These are phyloP conservation scores for Pseudoips prasinana DNA, from an alignment of 2,888 invertebrate genomes.

Conservation along the genomic window DNA sequence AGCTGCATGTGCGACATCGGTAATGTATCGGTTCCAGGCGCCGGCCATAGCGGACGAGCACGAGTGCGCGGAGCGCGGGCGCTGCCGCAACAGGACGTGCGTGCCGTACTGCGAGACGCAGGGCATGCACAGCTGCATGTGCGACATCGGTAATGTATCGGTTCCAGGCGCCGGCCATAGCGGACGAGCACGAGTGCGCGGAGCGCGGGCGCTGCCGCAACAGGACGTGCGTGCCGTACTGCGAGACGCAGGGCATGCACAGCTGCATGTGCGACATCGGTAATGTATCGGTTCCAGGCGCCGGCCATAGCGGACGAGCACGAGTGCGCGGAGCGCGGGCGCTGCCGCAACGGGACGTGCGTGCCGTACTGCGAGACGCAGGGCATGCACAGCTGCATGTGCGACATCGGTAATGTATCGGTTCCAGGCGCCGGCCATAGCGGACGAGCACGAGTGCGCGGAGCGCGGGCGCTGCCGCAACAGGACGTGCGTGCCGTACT, in stretches of 20 bases:
- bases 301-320: conserved; percentile 93
- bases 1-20: conserved; percentile 98
- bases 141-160: conserved; percentile 94
- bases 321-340: conserved; percentile 94
- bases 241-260: conserved; percentile 95
- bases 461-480: conserved; percentile 94
- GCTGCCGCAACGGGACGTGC: conserved; percentile 95
- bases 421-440: conserved; percentile 92
- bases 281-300: conserved; percentile 89
- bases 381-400: conserved; percentile 97
- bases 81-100: conserved; percentile 95
- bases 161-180: conserved; percentile 92
- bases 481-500: conserved; percentile 96
- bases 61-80: conserved; percentile 94
- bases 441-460: conserved; percentile 93
- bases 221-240: conserved; percentile 96
- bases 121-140: conserved; percentile 97
- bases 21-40: conserved; percentile 89
- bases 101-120: conserved; percentile 97
- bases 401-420: conserved; percentile 94
- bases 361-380: conserved; percentile 97
- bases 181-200: conserved; percentile 93
- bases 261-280: conserved; percentile 98
- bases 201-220: conserved; percentile 94
- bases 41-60: conserved; percentile 93